Evolutionary conservation across 2,113 vertebrate genomes (phyloP).

Genomic region (Gymnobelideus leadbeateri): DNA sequence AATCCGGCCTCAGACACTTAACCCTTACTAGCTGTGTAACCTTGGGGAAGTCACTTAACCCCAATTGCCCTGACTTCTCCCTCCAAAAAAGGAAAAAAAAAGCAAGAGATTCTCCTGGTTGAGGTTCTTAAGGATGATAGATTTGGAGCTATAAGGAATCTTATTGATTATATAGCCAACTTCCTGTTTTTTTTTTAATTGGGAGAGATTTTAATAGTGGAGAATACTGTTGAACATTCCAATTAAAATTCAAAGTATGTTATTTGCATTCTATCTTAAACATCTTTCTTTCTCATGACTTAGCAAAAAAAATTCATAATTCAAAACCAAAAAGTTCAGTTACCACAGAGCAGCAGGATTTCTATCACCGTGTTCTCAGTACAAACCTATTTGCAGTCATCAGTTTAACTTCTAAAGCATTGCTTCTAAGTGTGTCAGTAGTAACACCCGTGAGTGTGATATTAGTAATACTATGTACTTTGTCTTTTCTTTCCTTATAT

Average conservation of each 20-base stretch:
- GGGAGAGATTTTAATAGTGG: not conserved
- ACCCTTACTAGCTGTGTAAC: no score
- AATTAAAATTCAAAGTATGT: not conserved
- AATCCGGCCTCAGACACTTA: no score
- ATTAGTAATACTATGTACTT: not conserved
- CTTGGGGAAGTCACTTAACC: no score
- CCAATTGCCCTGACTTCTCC: no score
- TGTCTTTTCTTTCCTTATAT: not conserved
- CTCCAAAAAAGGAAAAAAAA: no score
- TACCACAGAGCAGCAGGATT: not conserved
- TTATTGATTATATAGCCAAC: not conserved
- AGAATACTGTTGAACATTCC: not conserved
- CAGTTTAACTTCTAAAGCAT: not conserved
- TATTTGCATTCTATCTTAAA: no score
- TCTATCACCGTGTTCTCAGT: not conserved
- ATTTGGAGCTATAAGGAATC: not conserved
- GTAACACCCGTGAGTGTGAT: not conserved
- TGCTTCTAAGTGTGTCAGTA: not conserved
- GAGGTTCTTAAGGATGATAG: not conserved
- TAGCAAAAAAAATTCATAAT: not conserved
- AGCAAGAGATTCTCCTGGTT: not conserved
- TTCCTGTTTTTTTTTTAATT: no score
- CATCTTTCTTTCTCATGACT: not conserved
- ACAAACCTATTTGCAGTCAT: not conserved
- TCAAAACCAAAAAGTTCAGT: not conserved